Evolutionary conservation across 1,140 invertebrate genomes (phyloP).

Genomic region (Rhizoglyphus robini): DNA sequence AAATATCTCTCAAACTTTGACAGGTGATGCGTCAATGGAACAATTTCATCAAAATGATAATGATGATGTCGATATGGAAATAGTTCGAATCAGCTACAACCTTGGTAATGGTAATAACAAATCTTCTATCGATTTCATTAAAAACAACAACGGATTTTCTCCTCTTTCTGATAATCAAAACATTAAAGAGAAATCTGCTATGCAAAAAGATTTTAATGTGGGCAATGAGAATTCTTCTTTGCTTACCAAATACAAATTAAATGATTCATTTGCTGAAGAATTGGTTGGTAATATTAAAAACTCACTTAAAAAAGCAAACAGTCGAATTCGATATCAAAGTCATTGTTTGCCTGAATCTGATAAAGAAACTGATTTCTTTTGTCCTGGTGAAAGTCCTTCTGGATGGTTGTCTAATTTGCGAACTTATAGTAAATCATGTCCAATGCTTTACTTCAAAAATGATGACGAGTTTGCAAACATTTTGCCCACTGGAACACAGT

Average conservation of each 20-base stretch:
- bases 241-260: not conserved
- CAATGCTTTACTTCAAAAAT: slow-evolving; percentile 12
- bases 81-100: not conserved
- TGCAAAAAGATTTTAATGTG: not conserved
- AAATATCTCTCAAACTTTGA: no score
- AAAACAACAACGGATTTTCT: not conserved
- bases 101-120: not conserved
- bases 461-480: not conserved
- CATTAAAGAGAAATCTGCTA: no score
- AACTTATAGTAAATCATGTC: slow-evolving; percentile 15
- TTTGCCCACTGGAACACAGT: no score
- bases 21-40: no score
- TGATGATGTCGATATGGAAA: slow-evolving; percentile 12
- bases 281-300: slow-evolving; percentile 13
- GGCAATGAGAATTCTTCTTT: not conserved
- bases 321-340: slow-evolving; percentile 10
- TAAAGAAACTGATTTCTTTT: not conserved
- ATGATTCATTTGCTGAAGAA: not conserved
- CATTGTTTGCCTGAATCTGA: not conserved
- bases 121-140: not conserved
- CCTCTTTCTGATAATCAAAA: not conserved
- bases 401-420: not conserved
- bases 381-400: not conserved
- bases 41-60: not conserved
- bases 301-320: slow-evolving; percentile 10